phyloP scores from a whole-genome alignment of 1,140 invertebrate genomes.

The Leptinotarsa defecta region DNA sequence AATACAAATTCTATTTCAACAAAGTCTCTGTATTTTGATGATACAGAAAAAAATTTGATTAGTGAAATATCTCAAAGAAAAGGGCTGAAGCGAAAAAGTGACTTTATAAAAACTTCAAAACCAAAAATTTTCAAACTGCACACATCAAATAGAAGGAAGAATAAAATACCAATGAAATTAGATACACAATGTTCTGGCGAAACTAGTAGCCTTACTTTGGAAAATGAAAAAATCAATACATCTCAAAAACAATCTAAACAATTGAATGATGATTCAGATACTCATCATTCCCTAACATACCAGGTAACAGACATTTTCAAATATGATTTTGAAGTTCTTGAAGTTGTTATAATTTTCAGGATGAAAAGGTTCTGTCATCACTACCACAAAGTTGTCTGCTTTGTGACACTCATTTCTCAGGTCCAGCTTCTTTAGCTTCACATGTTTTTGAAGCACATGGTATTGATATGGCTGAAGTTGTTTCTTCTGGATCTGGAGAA shows the following conservation, averaged over 20 bases:
- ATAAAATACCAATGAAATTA: constrained; percentile 47
- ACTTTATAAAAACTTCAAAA: constrained; percentile 36
- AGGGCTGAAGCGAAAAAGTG: constrained; percentile 46
- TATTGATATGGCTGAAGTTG: constrained; percentile 45
- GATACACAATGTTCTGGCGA: constrained; percentile 20
- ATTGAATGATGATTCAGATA: constrained; percentile 4
- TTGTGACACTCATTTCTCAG: constrained; percentile 47
- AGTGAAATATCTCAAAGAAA: constrained; percentile 49
- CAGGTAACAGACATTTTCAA: constrained; percentile 11
- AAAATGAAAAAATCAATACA: background rate
- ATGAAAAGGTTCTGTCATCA: constrained; percentile 12
- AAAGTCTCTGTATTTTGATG: constrained; percentile 42
- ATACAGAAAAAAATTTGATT: constrained; percentile 46
- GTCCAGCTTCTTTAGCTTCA: constrained; percentile 38
- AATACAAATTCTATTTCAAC: constrained; percentile 18
- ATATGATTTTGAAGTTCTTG: background rate
- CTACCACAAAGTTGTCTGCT: constrained; percentile 51
- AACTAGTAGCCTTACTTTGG: background rate
- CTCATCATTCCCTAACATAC: background rate
- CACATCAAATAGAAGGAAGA: constrained; percentile 45
- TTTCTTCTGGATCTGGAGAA: constrained; percentile 31
- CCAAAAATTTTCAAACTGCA: constrained; percentile 46
- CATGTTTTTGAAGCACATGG: constrained; percentile 52
- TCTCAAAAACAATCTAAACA: background rate
- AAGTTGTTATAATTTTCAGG: constrained; percentile 8